Base-by-base conservation (phyloP, 2,888 invertebrate genomes). In the Pantelozetes paolii region DNA sequence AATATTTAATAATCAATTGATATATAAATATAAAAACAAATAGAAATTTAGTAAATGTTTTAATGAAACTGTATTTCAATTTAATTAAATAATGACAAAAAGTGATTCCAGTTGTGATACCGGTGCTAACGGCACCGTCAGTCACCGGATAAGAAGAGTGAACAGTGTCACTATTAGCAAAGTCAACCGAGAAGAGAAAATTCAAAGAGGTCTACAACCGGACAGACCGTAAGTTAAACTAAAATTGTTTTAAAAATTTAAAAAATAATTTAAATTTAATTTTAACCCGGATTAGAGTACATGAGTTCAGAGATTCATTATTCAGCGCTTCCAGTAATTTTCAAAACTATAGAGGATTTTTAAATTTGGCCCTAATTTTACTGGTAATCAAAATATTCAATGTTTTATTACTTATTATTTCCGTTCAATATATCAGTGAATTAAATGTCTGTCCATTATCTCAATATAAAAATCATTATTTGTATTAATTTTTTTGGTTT, bases 251-350 rank as follows among this genome's bases (percentile, higher is more conserved):
- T 54, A 5, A 20, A 28, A 2, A 11, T 45, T 36, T 28, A 26
- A 26, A n/a, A 15, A 20, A 45, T 28, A 28, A 36, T 9, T 67
- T 18, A 13, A 32, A 20, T 36, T 18, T 45, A 9, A 3, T 36
- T 36, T 67, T 30, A 64, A 30, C 20, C 28, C 2, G n/a, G 20
- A 26, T 20, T 74, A 74, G 70, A 23, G 54, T 59, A 15, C 76
- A 76, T 79, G 77, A 79, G 48, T 92, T 92, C 42, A 87, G 92
- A 81, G 97, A 97, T 84, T 97, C 96, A 0, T 83, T 97, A 59
- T 94, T 99, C 83, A 96, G 96, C 78, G 94, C 95, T 89, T 91
- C 92, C 79, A 84, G 84, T 79, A 85, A 85, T 28, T 86, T 84
- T 81, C 85, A 82, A 45, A 85, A 86, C 79, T 86, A 85, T 79